A percentile compares a stretch with the other conserved stretches of the same genome.
Conservation (phyloP, 2,113 vertebrate genomes). For the Tragulus kanchil region DNA sequence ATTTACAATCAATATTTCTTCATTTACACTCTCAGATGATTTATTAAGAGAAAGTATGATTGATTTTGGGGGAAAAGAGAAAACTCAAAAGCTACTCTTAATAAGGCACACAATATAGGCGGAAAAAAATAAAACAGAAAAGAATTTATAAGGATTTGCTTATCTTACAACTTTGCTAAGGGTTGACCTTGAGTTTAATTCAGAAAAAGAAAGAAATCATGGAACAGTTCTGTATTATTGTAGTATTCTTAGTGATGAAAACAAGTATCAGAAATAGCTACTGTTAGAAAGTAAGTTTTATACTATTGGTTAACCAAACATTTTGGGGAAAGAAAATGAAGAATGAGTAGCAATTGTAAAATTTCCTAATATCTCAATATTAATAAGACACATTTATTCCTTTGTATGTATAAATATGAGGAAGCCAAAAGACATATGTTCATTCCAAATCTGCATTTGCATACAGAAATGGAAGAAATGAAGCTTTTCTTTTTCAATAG, state of each 20-base stretch:
- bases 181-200: neutral
- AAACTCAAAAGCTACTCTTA: neutral
- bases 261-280: neutral
- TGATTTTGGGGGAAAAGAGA: neutral
- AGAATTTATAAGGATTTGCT: neutral
- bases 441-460: neutral
- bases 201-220: neutral
- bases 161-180: neutral
- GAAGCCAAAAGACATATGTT: neutral
- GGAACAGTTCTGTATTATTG: neutral
- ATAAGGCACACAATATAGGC: neutral
- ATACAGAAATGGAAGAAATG: neutral
- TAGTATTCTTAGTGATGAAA: neutral
- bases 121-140: neutral
- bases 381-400: neutral
- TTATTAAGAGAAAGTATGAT: neutral
- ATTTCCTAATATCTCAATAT: neutral
- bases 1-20: slow-evolving; percentile 24
- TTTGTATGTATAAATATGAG: neutral
- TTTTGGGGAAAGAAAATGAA: neutral
- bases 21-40: neutral
- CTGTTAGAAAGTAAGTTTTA: neutral
- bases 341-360: neutral
- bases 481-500: neutral
- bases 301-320: neutral